Evolutionary conservation across 2,888 invertebrate genomes (phyloP), one percentile per base, ranked within the genome.

Genomic region (Hypomecis atomaria): DNA sequence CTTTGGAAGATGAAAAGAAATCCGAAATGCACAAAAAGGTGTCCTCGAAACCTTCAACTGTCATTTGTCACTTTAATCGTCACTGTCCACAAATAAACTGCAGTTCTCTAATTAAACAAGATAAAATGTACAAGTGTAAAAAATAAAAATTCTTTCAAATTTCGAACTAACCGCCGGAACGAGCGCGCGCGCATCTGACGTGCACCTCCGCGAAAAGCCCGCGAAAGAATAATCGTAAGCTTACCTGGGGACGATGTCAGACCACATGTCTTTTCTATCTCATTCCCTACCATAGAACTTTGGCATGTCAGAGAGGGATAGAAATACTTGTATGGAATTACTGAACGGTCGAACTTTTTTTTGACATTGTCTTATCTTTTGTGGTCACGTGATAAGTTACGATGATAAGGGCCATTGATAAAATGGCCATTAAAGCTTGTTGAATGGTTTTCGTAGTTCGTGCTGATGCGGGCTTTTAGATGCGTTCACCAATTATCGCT

Each of bases 191-290:
- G 82, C 80, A 81, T 73, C 79, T 76, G 75, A 79, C 89, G 92
- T 90, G 87, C 86, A 84, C 88, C 86, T 89, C 86, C 90, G 92
- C 90, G 89, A 83, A 87, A 88, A 86, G 90, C 85, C 84, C 83
- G 87, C 87, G 86, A 87, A 87, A 86, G 89, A 92, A 89, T 92
- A 90, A 83, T 79, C 83, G 84, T 76, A 77, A 79, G 79, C 78
- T 82, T 86, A 91, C 91, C 90, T 90, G 91, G 86, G 86, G 85
- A 78, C 83, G 72, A 77, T 79, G 81, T 85, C 85, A 86, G 85
- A 84, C 78, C 81, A 83, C 83, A 78, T 84, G 79, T 75, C 73
- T 74, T 49, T 48, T 63, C 63, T 72, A 48, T 87, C 87, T 77
- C 84, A 65, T 65, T 90, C 78, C 44, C 55, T 54, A 79, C 0